Evolutionary conservation across 2,888 invertebrate species (phyloP), one percentile per base, ranked within the genome.

Genomic region (Ochropleura leucogaster): DNA sequence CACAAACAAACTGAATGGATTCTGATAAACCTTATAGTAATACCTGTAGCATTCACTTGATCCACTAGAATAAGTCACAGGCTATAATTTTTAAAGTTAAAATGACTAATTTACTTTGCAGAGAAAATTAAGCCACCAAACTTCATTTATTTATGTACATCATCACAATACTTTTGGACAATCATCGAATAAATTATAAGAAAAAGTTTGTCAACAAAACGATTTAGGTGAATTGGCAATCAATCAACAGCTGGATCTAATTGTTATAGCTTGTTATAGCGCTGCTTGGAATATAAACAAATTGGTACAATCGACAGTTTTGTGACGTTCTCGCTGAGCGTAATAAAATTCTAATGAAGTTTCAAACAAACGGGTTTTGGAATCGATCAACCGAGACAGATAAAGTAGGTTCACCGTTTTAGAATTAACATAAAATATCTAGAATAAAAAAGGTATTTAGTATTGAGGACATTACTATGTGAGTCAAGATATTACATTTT

Each of bases 301-400:
- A 74, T 70, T 68, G 42, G 18, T 65, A 62, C 81, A 62, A 68
- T 68, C 55, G 69, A 14, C 47, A 55, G 47, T 62, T 53, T n/a
- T 44, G 59, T 69, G 79, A 75, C 81, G 68, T 66, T 49, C 30
- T 30, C 9, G 16, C 57, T 18, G 55, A 57, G 59, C 59, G 53
- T 76, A 55, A 81, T 67, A 67, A 69, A 76, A 84, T 63, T 68
- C 12, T 65, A 72, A 81, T 76, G 71, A 69, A 72, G 70, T 77
- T 80, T 77, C 68, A 60, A 80, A 74, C 65, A 68, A 83, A 82
- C 83, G 65, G 71, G 83, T 74, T 76, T 84, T 70, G 53, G 69
- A 75, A 62, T 44, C 62, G 46, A 62, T 44, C 62, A 62, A 62
- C 40, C 46, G 70, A 71, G 3, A 57, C 64, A 10, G 71, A 84